phyloP scores from a whole-genome alignment of 2,888 invertebrate species.

The Corythucha ciliata region DNA sequence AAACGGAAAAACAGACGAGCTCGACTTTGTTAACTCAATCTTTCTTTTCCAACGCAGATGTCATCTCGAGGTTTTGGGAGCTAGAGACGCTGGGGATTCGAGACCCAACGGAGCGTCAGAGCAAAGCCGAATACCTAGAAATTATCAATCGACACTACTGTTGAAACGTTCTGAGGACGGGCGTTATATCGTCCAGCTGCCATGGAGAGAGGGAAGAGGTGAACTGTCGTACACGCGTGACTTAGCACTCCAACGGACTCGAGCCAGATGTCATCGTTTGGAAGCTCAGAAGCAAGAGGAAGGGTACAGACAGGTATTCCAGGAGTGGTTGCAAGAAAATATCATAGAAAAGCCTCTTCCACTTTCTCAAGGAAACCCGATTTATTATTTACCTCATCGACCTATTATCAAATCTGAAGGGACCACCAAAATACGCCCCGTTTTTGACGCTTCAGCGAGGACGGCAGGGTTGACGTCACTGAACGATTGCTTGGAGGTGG shows the following conservation, averaged over 20 bases:
- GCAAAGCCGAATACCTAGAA: too few species aligned
- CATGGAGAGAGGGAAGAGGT: slow-evolving; percentile 38
- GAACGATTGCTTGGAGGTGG: slow-evolving; percentile 34
- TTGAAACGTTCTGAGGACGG: slow-evolving; percentile 33
- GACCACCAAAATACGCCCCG: slow-evolving; percentile 30
- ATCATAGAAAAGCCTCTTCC: slow-evolving; percentile 34
- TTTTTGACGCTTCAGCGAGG: slow-evolving; percentile 32
- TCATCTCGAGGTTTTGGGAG: too few species aligned
- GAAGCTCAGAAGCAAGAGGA: slow-evolving; percentile 20
- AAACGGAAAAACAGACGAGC: background rate
- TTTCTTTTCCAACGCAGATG: background rate
- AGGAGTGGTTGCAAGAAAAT: slow-evolving; percentile 34
- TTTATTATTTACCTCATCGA: slow-evolving; percentile 27
- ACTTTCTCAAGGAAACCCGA: background rate
- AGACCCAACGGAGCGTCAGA: too few species aligned
- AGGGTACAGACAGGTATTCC: slow-evolving; percentile 35
- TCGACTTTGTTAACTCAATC: background rate
- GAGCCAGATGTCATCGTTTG: slow-evolving; percentile 29
- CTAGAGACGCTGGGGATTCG: too few species aligned
- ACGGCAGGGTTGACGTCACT: slow-evolving; percentile 23
- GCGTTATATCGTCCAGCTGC: slow-evolving; percentile 38
- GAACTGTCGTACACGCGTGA: slow-evolving; percentile 35
- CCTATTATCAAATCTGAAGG: slow-evolving; percentile 26
- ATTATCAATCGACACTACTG: slow-evolving; percentile 33
- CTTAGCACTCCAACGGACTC: slow-evolving; percentile 32